A percentile compares a stretch with the other conserved stretches of the same genome.
Conservation (phyloP, 2,113 vertebrate genomes). For the Sylvietta virens region DNA sequence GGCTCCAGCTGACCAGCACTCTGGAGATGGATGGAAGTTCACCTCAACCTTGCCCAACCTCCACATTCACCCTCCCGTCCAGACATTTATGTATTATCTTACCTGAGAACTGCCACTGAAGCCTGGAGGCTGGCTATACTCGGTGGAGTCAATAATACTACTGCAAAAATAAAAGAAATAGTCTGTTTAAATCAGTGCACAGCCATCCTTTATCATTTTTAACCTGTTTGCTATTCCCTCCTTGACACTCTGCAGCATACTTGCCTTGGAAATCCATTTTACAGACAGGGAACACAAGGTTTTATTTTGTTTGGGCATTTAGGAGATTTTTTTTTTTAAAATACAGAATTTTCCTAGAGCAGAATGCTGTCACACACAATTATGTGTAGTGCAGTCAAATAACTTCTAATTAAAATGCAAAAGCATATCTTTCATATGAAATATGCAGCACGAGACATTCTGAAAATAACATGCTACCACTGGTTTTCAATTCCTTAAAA, state of each 20-base stretch:
- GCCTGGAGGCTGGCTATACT: slow-evolving; percentile 90
- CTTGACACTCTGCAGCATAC: background rate
- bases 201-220: background rate
- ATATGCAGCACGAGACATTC: background rate
- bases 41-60: background rate
- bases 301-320: background rate
- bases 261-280: background rate
- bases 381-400: background rate
- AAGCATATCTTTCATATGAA: background rate
- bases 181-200: slow-evolving; percentile 22
- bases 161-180: slow-evolving; percentile 75
- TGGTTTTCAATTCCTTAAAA: background rate
- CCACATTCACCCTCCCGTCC: background rate
- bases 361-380: background rate
- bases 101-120: slow-evolving; percentile 92
- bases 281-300: background rate
- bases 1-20: rapidly evolving
- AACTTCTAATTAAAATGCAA: slow-evolving; percentile 14
- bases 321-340: background rate
- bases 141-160: slow-evolving; percentile 92
- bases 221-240: background rate
- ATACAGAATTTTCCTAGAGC: background rate
- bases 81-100: slow-evolving; percentile 5
- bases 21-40: background rate
- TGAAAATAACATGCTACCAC: background rate